Percentiles rank a stretch among this genome's conserved stretches.
These are phyloP conservation scores for Aplochiton taeniatus DNA, from an alignment of 2,797 vertebrate genomes.

Conservation along the genomic window DNA sequence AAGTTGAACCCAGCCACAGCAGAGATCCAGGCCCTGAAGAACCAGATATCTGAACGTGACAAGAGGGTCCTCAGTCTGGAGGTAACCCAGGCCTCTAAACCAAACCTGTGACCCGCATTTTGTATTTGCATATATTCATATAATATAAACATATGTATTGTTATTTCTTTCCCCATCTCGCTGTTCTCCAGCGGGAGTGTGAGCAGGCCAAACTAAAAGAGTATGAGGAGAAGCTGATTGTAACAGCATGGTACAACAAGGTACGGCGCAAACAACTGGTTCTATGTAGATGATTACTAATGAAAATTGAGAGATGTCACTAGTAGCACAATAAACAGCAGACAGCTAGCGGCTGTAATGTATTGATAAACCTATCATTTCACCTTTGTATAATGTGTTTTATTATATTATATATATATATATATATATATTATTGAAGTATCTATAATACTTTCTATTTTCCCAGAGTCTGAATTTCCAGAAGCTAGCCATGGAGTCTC, in stretches of 20 bases:
- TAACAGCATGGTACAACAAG: constrained; percentile 98
- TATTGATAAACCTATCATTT: no score
- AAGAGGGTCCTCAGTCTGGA: constrained; percentile 88
- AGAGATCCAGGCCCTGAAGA: constrained; percentile 92
- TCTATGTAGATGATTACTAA: no score
- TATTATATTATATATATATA: neutral
- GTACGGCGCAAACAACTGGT: no score
- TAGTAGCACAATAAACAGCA: no score
- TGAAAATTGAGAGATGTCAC: no score
- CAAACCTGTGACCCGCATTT: neutral
- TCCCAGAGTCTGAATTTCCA: constrained; percentile 89
- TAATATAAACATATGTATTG: neutral
- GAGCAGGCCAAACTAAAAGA: constrained; percentile 91
- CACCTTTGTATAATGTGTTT: no score
- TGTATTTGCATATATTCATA: neutral
- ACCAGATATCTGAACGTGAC: constrained; percentile 87
- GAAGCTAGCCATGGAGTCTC: constrained; percentile 90
- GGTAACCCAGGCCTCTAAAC: constrained; percentile 68
- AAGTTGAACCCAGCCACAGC: constrained; percentile 94
- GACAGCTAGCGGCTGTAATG: no score
- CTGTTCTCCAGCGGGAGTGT: constrained; percentile 80
- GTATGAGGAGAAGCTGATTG: constrained; percentile 95
- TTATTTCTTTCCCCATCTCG: neutral
- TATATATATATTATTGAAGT: neutral
- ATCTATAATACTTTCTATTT: neutral